Percentiles rank a stretch among this genome's conserved stretches.
Conservation (phyloP, 1,140 invertebrate species). For the Sycophaga agraensis region DNA sequence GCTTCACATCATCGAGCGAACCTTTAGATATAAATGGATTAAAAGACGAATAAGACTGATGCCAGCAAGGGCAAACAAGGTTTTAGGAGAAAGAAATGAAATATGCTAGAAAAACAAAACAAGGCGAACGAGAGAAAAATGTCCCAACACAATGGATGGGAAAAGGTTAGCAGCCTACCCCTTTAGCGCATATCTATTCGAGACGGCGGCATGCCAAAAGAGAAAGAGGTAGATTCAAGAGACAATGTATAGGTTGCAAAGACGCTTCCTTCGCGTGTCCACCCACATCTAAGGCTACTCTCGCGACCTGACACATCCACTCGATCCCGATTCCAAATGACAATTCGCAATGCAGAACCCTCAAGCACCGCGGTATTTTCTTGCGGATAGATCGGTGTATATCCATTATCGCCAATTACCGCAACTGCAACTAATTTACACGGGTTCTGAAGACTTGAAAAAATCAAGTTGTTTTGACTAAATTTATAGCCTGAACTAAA, state of each 20-base stretch:
- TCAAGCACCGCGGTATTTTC: too few species aligned
- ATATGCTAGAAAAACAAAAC: neutral
- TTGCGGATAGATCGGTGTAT: too few species aligned
- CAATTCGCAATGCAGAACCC: neutral
- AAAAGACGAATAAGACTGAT: neutral
- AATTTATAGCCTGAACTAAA: too few species aligned
- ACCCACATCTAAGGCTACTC: too few species aligned
- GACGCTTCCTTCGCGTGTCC: neutral
- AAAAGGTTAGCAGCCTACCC: neutral
- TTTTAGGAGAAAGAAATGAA: neutral
- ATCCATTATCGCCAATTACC: too few species aligned
- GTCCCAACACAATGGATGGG: neutral
- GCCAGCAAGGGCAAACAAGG: neutral
- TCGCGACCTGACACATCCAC: neutral
- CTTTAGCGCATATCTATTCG: neutral
- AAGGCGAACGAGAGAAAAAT: conserved; percentile 6
- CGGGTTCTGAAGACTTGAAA: too few species aligned
- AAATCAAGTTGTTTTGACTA: too few species aligned
- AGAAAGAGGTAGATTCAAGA: too few species aligned
- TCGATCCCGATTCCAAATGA: neutral
- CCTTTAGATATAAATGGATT: too few species aligned
- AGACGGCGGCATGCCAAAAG: neutral
- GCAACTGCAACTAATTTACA: too few species aligned
- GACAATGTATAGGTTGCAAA: neutral
- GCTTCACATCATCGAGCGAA: too few species aligned